phyloP scores from a whole-genome alignment of 2,888 invertebrate genomes.

The Crossocerus cetratus region DNA sequence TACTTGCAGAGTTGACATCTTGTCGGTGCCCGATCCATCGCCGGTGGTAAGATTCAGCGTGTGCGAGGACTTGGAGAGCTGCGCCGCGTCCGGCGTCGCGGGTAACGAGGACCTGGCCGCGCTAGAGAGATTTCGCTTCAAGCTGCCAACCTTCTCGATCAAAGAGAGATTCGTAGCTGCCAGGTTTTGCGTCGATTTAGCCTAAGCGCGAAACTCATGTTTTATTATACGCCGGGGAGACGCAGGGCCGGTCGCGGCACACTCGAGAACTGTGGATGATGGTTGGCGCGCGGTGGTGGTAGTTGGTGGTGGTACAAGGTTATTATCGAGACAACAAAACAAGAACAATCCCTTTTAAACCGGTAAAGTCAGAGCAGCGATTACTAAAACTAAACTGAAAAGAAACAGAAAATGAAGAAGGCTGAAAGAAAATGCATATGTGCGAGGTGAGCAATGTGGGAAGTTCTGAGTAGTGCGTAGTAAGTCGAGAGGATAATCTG shows the following conservation, averaged over 20 bases:
- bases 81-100: slow-evolving; percentile 57
- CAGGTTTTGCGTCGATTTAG: slow-evolving; percentile 67
- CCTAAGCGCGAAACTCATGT: slow-evolving; percentile 68
- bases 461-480: slow-evolving; percentile 25
- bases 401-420: neutral
- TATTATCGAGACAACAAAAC: too few species aligned
- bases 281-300: slow-evolving; percentile 1
- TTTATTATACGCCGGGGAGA: slow-evolving; percentile 58
- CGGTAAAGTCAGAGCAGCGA: neutral
- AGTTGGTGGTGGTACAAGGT: slow-evolving; percentile 1
- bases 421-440: slow-evolving; percentile 48
- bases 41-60: slow-evolving; percentile 49
- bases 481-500: slow-evolving; percentile 35
- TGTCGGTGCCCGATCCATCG: slow-evolving; percentile 67
- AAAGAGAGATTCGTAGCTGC: slow-evolving; percentile 64
- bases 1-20: slow-evolving; percentile 75
- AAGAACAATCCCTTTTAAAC: neutral
- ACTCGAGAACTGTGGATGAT: slow-evolving; percentile 27
- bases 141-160: slow-evolving; percentile 68
- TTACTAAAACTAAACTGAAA: neutral
- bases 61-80: slow-evolving; percentile 60
- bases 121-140: slow-evolving; percentile 64
- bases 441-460: slow-evolving; percentile 27
- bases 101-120: slow-evolving; percentile 66
- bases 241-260: slow-evolving; percentile 6